Conservation (phyloP, 1,140 invertebrate species). For the Drosophila melanogaster region Release_6_plus_ISO1_MT NT_033777.3:26641501-26642000, state of each 20-base stretch:
- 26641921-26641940: slow-evolving; percentile 66
- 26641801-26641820: slow-evolving; percentile 41
- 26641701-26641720: slow-evolving; percentile 24
- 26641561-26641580: too few species aligned
- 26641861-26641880: slow-evolving; percentile 11
- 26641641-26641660: too few species aligned
- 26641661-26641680: neutral
- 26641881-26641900: slow-evolving; percentile 72
- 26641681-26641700: neutral
- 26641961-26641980: slow-evolving; percentile 70
- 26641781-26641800: slow-evolving; percentile 33
- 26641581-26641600: too few species aligned
- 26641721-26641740: slow-evolving; percentile 46
- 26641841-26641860: slow-evolving; percentile 12
- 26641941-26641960: slow-evolving; percentile 45
- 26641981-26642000: slow-evolving; percentile 79
- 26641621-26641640: neutral
- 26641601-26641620: too few species aligned
- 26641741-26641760: slow-evolving; percentile 70
- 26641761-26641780: slow-evolving; percentile 61
- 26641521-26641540: neutral
- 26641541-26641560: too few species aligned
- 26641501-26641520: neutral
- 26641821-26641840: slow-evolving; percentile 36
- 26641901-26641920: slow-evolving; percentile 75